Conservation (phyloP, 2,888 invertebrate species). For the Catocala nupta region DNA sequence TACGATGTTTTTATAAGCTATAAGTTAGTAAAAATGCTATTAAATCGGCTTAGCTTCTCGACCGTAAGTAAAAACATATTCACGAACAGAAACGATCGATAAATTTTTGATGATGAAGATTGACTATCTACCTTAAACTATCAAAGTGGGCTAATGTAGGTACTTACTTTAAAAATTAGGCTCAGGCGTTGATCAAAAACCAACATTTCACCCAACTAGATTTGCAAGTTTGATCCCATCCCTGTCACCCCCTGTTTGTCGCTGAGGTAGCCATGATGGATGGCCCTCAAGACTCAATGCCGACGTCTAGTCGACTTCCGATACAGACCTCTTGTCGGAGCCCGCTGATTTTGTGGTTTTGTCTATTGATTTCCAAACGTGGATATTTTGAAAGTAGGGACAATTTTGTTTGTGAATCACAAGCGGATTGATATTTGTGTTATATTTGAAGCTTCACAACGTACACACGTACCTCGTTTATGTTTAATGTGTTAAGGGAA, state of each 20-base stretch:
- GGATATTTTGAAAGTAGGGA: not conserved
- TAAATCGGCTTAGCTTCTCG: not conserved
- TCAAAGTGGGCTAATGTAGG: not conserved
- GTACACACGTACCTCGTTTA: no score
- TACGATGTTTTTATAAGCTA: not conserved
- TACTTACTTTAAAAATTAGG: not conserved
- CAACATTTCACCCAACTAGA: not conserved
- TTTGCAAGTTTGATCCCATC: slow-evolving; percentile 4
- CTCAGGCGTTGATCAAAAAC: slow-evolving; percentile 2
- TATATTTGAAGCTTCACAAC: no score
- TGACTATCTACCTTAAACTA: no score
- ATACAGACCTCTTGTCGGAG: slow-evolving; percentile 24
- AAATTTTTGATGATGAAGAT: no score
- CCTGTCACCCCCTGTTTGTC: slow-evolving; percentile 21
- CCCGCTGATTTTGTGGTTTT: not conserved
- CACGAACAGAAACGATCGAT: no score
- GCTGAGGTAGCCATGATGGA: slow-evolving; percentile 49
- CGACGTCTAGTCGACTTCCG: slow-evolving; percentile 34
- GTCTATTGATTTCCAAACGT: not conserved
- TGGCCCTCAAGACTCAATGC: slow-evolving; percentile 41
- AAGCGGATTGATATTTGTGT: no score
- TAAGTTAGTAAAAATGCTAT: slow-evolving; percentile 6
- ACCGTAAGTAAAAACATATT: no score
- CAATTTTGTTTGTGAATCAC: not conserved
- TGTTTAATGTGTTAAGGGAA: no score